These are phyloP conservation scores for Luidia sarsii DNA, from an alignment of 53 echinoderm and acorn worm genomes.

Conservation along the genomic window DNA sequence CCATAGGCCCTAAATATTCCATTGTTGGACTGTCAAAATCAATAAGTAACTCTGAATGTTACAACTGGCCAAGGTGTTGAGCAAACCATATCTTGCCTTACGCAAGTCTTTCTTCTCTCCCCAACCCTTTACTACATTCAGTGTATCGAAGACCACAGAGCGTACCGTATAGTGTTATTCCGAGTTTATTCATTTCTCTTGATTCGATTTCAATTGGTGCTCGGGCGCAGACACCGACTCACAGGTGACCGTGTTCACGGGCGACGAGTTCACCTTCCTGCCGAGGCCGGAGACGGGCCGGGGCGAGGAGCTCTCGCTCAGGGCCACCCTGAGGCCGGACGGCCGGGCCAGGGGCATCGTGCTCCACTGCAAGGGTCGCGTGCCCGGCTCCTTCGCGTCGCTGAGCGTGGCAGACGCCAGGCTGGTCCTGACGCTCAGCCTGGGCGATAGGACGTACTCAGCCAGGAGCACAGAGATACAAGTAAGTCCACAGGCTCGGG, in stretches of 20 bases:
- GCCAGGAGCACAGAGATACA: constrained; percentile 13
- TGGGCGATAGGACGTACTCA: constrained; percentile 38
- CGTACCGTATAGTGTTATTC: not conserved
- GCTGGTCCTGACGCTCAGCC: constrained; percentile 52
- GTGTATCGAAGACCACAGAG: not conserved
- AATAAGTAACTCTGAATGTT: too few relatives aligned
- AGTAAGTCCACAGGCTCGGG: too few relatives aligned
- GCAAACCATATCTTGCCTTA: too few relatives aligned
- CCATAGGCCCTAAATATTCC: too few relatives aligned
- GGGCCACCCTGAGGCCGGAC: constrained; percentile 46
- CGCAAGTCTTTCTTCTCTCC: too few relatives aligned
- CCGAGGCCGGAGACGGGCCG: constrained; percentile 22
- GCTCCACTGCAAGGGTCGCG: constrained; percentile 53
- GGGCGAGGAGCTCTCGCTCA: constrained; percentile 23
- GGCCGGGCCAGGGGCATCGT: constrained; percentile 60
- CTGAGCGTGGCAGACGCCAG: constrained; percentile 51
- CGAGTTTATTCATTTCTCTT: too few relatives aligned
- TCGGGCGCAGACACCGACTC: constrained; percentile 77
- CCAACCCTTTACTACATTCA: not conserved
- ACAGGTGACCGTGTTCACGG: constrained; percentile 68
- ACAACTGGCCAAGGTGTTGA: too few relatives aligned
- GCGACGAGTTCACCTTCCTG: constrained; percentile 66
- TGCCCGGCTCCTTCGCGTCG: constrained; percentile 70
- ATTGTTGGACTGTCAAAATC: too few relatives aligned
- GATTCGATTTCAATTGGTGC: too few relatives aligned